Evolutionary conservation across 2,888 invertebrate genomes (phyloP), one percentile per base, ranked within the genome.

Genomic region (Calephelis perditalis): DNA sequence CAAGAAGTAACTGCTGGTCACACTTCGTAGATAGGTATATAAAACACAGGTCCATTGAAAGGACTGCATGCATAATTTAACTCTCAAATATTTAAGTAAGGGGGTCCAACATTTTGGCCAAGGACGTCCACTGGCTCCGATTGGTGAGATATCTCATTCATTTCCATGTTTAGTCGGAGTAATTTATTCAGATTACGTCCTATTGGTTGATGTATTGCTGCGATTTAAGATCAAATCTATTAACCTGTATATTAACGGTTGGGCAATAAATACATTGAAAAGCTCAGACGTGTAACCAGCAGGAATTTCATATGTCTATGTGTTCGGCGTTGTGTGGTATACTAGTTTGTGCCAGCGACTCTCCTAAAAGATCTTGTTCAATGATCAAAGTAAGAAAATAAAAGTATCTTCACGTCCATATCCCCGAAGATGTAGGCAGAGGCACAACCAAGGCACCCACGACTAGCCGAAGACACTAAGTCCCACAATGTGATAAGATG

Each of bases 111-210:
- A 52, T 52, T 52, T 52, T 52, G 52, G 52, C 52, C 52, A 52
- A 52, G 52, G 52, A 35, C 52, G 52, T 15, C 52, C 52, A 52
- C 52, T 52, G 52, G 15, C 52, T 49, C 49, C 49, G 49, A 26
- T 49, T 52, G 52, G 52, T 36, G 26, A 52, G 52, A 52, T 52
- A 52, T 52, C 52, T 52, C 35, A 52, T 52, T 52, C 52, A 52
- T 52, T 52, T 35, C 52, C 52, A 52, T 52, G 52, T 52, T 52
- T 52, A 52, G 52, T 52, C 15, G 15, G 6, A 35, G 35, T 52
- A 52, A 52, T 52, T 35, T 52, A 52, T 52, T 52, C 52, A 52
- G 52, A 52, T 52, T 52, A 52, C 52, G 52, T 52, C 35, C 52
- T 52, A 52, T 52, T 52, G 35, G 52, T 52, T 52, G 52, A 52